phyloP scores from a whole-genome alignment of 2,113 vertebrate genomes.

The Cebidichthys violaceus region DNA sequence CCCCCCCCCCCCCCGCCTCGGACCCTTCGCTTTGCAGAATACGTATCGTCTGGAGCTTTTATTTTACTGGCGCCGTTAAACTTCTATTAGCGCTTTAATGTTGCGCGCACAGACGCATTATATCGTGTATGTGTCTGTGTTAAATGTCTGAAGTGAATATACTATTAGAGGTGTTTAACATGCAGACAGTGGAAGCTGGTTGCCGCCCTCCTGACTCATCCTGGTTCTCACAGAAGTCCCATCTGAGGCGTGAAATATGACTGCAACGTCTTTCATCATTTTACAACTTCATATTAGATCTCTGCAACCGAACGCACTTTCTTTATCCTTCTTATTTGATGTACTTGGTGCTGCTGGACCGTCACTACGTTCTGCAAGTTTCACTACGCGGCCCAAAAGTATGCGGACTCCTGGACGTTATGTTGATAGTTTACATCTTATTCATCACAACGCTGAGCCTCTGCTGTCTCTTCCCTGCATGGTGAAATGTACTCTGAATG shows the following conservation, averaged over 20 bases:
- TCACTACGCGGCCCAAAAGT: too few species aligned
- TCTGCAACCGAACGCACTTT: not conserved
- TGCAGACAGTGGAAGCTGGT: conserved; percentile 7
- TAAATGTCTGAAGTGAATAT: conserved; percentile 13
- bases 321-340: not conserved
- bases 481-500: not conserved
- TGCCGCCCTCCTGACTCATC: conserved; percentile 1
- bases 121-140: too few species aligned
- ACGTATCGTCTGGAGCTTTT: conserved; percentile 19
- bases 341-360: not conserved
- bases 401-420: not conserved
- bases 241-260: conserved; percentile 22
- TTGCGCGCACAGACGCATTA: not conserved
- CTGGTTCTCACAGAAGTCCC: not conserved
- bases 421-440: not conserved
- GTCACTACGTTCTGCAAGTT: not conserved
- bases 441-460: not conserved
- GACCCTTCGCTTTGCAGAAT: conserved; percentile 35
- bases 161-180: conserved; percentile 32
- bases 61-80: not conserved
- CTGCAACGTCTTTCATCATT: not conserved
- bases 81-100: conserved; percentile 6
- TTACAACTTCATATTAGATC: not conserved
- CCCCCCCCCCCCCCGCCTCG: conserved; percentile 1
- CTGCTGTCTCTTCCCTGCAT: not conserved